Percentiles rank a stretch among this genome's conserved stretches.
Conservation (phyloP, 1,140 invertebrate species). For the Cotesia glomerata region DNA sequence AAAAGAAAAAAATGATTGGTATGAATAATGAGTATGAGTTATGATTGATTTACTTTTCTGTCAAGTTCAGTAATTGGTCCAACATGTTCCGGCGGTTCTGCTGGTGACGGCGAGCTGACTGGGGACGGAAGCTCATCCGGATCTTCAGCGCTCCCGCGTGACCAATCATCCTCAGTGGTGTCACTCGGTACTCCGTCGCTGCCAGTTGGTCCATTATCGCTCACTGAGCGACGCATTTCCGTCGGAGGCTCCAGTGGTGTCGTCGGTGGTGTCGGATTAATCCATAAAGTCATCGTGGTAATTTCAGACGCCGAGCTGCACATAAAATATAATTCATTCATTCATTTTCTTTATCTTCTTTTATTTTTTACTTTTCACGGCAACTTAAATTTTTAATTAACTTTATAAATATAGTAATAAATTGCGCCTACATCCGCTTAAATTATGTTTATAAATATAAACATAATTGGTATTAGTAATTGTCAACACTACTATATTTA, state of each 20-base stretch:
- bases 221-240: conserved; percentile 59
- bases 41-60: conserved; percentile 47
- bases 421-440: not conserved
- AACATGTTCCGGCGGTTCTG: conserved; percentile 48
- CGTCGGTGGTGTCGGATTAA: conserved; percentile 54
- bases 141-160: conserved; percentile 69
- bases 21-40: no score
- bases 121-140: conserved; percentile 63
- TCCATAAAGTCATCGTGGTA: conserved; percentile 46
- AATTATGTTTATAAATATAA: not conserved
- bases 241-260: conserved; percentile 45
- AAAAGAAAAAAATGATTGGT: not conserved
- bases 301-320: conserved; percentile 58
- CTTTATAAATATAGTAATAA: not conserved
- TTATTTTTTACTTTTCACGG: not conserved
- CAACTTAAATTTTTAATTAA: not conserved
- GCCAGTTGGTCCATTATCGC: conserved; percentile 61
- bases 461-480: conserved; percentile 3
- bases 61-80: conserved; percentile 60
- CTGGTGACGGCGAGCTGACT: conserved; percentile 53
- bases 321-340: not conserved
- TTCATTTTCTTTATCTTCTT: not conserved
- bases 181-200: conserved; percentile 72
- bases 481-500: not conserved
- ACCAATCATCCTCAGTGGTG: conserved; percentile 74